Conservation (phyloP, 2,113 vertebrate species). For the Ascaphus truei region DNA sequence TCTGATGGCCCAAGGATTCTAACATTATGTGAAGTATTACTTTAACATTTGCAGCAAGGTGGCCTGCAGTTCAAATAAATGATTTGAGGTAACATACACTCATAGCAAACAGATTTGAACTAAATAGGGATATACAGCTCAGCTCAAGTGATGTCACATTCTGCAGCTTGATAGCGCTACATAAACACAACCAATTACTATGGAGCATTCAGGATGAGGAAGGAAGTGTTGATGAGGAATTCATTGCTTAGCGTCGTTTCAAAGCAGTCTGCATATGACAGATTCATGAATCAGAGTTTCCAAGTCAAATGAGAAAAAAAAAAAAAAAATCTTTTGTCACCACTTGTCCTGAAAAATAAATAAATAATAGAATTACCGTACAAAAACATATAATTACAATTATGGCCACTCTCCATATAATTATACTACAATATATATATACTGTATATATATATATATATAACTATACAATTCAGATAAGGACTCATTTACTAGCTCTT, state of each 20-base stretch:
- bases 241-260: neutral
- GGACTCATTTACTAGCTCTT: too few relatives aligned
- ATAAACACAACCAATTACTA: rapidly evolving
- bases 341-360: too few relatives aligned
- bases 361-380: too few relatives aligned
- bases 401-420: too few relatives aligned
- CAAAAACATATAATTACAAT: too few relatives aligned
- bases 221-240: neutral
- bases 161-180: slow-evolving; percentile 20
- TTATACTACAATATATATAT: too few relatives aligned
- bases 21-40: slow-evolving; percentile 57
- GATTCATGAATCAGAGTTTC: too few relatives aligned
- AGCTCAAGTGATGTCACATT: rapidly evolving
- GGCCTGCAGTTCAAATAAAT: neutral
- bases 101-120: neutral
- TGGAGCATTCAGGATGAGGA: neutral
- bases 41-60: neutral
- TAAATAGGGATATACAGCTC: neutral
- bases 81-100: too few relatives aligned
- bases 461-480: too few relatives aligned
- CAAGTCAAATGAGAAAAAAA: too few relatives aligned
- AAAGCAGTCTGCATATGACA: neutral
- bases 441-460: too few relatives aligned
- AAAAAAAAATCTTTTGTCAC: too few relatives aligned
- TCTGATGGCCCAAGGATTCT: slow-evolving; percentile 46